Percentiles rank a stretch among this genome's conserved stretches.
phyloP scores from a whole-genome alignment of 2,797 vertebrate species.

The Salmo trutta region DNA sequence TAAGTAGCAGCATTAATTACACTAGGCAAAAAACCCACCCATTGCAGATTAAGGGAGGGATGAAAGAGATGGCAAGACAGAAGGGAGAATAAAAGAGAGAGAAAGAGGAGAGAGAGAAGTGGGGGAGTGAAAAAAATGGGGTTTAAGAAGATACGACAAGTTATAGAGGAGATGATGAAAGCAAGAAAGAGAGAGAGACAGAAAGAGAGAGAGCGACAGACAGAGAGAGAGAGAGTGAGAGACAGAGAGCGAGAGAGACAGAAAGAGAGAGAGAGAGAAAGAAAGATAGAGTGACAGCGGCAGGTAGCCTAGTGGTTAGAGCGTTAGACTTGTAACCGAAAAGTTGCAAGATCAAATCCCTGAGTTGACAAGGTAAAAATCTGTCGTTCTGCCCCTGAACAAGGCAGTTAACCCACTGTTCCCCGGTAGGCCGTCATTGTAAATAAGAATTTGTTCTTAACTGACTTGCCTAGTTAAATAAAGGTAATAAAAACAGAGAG shows the following conservation, averaged over 20 bases:
- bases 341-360: too few species aligned
- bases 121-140: neutral
- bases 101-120: neutral
- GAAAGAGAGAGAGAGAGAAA: too few species aligned
- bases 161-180: constrained; percentile 2
- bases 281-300: too few species aligned
- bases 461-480: too few species aligned
- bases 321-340: too few species aligned
- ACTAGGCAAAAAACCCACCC: constrained; percentile 36
- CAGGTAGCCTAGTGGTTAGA: too few species aligned
- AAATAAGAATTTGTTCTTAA: too few species aligned
- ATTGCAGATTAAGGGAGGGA: constrained; percentile 26
- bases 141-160: neutral
- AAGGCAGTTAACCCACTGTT: too few species aligned
- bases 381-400: too few species aligned
- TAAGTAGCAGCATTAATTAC: constrained; percentile 73
- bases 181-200: constrained; percentile 24
- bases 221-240: constrained; percentile 54
- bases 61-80: constrained; percentile 13
- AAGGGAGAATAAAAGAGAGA: neutral
- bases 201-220: constrained; percentile 14
- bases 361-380: too few species aligned
- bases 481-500: too few species aligned
- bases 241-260: neutral
- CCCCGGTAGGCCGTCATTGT: too few species aligned